Conservation (phyloP, 2,113 vertebrate genomes). For the Dascyllus trimaculatus region DNA sequence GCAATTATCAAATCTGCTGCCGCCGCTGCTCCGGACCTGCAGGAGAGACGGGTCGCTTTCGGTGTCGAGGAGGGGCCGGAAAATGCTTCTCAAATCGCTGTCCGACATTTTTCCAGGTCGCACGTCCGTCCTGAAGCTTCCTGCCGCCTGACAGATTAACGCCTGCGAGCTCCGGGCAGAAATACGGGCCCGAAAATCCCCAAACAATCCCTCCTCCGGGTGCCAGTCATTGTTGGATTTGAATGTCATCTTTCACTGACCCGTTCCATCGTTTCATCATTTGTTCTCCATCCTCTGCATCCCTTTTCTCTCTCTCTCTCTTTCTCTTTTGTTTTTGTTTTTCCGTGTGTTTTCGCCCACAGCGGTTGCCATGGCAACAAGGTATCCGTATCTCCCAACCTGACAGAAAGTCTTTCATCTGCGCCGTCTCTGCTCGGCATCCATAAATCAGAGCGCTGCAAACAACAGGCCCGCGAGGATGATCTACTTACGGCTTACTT, state of each 20-base stretch:
- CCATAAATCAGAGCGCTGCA: constrained; percentile 24
- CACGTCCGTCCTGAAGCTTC: not conserved
- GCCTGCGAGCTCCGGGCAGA: not conserved
- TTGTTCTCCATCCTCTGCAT: constrained; percentile 10
- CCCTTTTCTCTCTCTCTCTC: not conserved
- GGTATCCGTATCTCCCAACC: constrained; percentile 32
- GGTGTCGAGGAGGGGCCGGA: too few species aligned
- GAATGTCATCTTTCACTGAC: constrained; percentile 38
- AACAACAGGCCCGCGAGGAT: constrained; percentile 2
- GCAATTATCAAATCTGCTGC: too few species aligned
- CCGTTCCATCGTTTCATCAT: constrained; percentile 51
- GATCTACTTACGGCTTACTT: not conserved
- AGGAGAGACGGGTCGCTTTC: too few species aligned
- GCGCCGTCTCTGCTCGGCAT: constrained; percentile 28
- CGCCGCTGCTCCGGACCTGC: too few species aligned
- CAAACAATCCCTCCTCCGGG: not conserved
- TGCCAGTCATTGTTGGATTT: constrained; percentile 16
- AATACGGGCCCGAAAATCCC: constrained; percentile 19
- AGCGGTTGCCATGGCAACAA: constrained; percentile 62
- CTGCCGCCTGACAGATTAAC: constrained; percentile 4
- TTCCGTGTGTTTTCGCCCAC: constrained; percentile 41
- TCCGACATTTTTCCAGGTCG: not conserved
- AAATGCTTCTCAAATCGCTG: constrained; percentile 3
- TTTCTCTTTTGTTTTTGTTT: not conserved
- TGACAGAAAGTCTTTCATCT: constrained; percentile 45